phyloP scores from a whole-genome alignment of 2,888 invertebrate species.

The Heteromurus nitidus region DNA sequence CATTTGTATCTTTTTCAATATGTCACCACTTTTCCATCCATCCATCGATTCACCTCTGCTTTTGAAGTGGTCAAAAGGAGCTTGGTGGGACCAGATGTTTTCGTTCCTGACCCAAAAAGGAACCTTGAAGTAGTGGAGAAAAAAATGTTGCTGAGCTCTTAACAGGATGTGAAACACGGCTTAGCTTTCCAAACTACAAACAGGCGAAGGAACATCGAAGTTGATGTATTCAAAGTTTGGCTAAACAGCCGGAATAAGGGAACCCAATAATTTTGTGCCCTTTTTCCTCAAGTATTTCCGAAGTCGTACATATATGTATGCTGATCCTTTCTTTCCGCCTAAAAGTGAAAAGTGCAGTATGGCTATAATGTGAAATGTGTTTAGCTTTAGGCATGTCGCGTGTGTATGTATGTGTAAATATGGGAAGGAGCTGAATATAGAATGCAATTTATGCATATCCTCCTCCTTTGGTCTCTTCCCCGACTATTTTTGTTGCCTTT shows the following conservation, averaged over 20 bases:
- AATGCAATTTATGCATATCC: conserved; percentile 8
- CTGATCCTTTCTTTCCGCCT: too few species aligned
- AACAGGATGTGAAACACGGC: too few species aligned
- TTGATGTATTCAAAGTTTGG: too few species aligned
- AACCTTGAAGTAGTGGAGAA: conserved; percentile 20
- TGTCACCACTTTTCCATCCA: conserved; percentile 34
- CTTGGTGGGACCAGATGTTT: conserved; percentile 55
- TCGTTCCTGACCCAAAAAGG: conserved; percentile 54
- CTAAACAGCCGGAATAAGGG: too few species aligned
- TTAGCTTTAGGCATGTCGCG: too few species aligned
- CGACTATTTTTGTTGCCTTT: neutral
- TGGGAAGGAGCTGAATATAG: neutral
- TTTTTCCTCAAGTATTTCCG: too few species aligned
- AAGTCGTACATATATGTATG: too few species aligned
- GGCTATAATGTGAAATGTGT: too few species aligned
- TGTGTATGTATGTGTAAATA: conserved; percentile 9
- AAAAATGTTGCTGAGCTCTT: too few species aligned
- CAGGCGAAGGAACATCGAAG: too few species aligned
- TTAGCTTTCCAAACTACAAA: neutral
- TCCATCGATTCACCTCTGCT: conserved; percentile 2
- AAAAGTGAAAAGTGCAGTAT: too few species aligned
- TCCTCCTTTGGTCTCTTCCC: neutral
- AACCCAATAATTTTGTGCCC: too few species aligned
- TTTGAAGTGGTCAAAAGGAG: conserved; percentile 47
- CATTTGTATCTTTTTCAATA: conserved; percentile 35